Base-by-base conservation (phyloP, 1,140 invertebrate species). In the Spodoptera frugiperda region DNA sequence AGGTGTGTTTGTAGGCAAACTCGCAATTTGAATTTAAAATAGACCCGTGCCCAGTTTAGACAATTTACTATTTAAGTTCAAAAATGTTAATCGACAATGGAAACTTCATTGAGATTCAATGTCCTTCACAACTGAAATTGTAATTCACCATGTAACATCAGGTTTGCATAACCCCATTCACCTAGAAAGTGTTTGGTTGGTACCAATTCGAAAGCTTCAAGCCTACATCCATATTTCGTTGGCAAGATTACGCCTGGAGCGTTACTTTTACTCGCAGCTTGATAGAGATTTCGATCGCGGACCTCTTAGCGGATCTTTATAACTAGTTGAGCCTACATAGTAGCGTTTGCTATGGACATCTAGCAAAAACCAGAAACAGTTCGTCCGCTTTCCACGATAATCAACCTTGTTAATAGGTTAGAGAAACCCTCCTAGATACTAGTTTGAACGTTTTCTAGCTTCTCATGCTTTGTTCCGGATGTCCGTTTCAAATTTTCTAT, bases 171-270 rank as follows among this genome's bases (percentile, higher is more conserved):
- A 91, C 87, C 84, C 82, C 84, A 80, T 90, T 87, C 83, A 88
- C 88, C 87, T 93, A 93, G 92, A 93, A 93, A 93, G 91, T 89
- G 85, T 86, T 89, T 90, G 78, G 86, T 86, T 86, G 72, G 88
- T 84, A 68, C 84, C 76, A 80, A 87, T 90, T 91, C 82, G 90
- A 92, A 93, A 93, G 92, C 92, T 92, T 79, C 80, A 57, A 84
- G 84, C 90, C 87, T 84, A 90, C 89, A 87, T 90, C 87, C 88
- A 90, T 89, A 90, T 91, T 91, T 88, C 81, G 87, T 87, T 83
- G 81, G 85, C 83, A 82, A 86, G 84, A 87, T 83, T 85, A 79
- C 77, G 86, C 88, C 89, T 87, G 86, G 87, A 92, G 90, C 89
- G 57, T 81, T 83, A 90, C 89, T 91, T 91, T 91, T 90, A 89